phyloP scores from a whole-genome alignment of 2,888 invertebrate species.

The Hydropsyche betteni region DNA sequence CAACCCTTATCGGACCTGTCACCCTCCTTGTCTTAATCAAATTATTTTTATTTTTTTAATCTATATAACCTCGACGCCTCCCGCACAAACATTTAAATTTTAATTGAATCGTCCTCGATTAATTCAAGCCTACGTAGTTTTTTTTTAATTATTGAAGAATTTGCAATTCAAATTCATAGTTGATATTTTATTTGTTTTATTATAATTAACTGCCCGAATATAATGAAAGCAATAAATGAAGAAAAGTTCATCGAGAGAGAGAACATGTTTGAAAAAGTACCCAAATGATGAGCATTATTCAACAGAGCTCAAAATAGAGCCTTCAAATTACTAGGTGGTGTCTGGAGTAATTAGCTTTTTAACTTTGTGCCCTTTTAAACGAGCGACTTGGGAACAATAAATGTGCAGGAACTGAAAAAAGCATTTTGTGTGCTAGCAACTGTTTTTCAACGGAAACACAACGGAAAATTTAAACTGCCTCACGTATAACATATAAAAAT shows the following conservation, averaged over 20 bases:
- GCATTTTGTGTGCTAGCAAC: constrained; percentile 38
- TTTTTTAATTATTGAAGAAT: background rate
- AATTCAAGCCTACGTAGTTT: background rate
- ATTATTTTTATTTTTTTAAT: constrained; percentile 33
- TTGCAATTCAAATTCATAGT: constrained; percentile 2
- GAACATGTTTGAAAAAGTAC: background rate
- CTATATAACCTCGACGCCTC: constrained; percentile 10
- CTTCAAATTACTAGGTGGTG: constrained; percentile 47
- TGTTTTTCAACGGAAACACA: constrained; percentile 25
- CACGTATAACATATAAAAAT: background rate
- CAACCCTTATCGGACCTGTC: constrained; percentile 35
- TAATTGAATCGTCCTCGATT: constrained; percentile 21
- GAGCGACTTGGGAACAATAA: constrained; percentile 50
- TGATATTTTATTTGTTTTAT: background rate
- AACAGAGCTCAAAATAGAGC: constrained; percentile 40
- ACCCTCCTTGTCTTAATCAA: constrained; percentile 33
- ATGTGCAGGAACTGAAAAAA: constrained; percentile 48
- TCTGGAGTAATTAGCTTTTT: constrained; percentile 51
- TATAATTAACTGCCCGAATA: background rate
- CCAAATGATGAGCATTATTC: background rate
- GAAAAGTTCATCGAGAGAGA: background rate
- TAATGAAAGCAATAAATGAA: constrained; percentile 3
- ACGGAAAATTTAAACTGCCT: constrained; percentile 10
- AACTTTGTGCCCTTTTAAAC: constrained; percentile 51
- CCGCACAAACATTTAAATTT: constrained; percentile 12